Conservation (phyloP, 2,888 invertebrate species). For the Drosophila seclusa region DNA sequence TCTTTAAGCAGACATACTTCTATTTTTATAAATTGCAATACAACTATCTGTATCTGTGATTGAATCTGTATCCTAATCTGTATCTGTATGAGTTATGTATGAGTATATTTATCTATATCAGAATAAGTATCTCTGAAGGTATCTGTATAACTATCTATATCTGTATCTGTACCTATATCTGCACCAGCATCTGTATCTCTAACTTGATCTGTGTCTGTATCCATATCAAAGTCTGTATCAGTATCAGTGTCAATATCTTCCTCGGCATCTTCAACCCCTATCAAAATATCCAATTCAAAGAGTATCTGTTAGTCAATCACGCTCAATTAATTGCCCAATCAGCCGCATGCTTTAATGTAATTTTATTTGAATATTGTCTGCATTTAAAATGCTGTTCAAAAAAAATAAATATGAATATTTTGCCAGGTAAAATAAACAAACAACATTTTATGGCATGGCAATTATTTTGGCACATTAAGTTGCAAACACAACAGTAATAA, state of each 20-base stretch:
- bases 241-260: not conserved
- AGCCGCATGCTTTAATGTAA: not conserved
- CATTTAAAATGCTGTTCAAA: constrained; percentile 19
- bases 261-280: not conserved
- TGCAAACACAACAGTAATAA: not conserved
- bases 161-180: not conserved
- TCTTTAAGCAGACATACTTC: not conserved
- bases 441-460: constrained; percentile 32
- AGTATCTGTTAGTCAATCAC: not conserved
- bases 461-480: constrained; percentile 43
- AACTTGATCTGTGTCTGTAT: not conserved
- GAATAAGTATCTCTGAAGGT: not conserved
- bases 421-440: constrained; percentile 24
- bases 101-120: not conserved
- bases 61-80: not conserved
- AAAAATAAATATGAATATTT: constrained; percentile 16
- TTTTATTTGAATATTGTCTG: constrained; percentile 3
- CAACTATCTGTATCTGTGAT: not conserved
- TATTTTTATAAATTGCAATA: not conserved
- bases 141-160: not conserved
- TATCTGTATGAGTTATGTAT: not conserved
- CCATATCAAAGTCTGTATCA: not conserved
- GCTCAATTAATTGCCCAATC: not conserved
- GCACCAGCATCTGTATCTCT: not conserved
- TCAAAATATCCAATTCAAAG: not conserved